These are phyloP conservation scores for Leptestheria dahalacensis DNA, from an alignment of 1,140 invertebrate species.

Conservation along the genomic window DNA sequence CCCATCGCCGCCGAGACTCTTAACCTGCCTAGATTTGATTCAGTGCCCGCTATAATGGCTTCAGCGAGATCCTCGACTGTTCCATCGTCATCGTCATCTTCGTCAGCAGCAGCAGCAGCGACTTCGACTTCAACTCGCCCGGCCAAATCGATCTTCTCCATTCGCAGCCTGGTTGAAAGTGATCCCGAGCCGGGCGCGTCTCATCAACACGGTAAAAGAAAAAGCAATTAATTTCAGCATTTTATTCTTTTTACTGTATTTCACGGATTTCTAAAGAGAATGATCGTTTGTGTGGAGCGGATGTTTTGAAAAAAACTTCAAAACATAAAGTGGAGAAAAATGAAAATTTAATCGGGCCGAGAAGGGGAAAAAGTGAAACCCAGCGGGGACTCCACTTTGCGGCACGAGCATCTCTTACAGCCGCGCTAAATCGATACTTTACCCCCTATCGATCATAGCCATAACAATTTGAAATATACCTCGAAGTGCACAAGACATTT, in stretches of 20 bases:
- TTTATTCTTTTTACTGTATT: neutral
- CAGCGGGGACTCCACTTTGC: neutral
- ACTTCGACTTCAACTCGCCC: too few species aligned
- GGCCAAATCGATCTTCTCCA: neutral
- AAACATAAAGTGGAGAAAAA: neutral
- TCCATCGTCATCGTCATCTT: neutral
- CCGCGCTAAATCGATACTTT: neutral
- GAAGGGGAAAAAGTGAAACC: neutral
- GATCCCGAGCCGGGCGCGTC: neutral
- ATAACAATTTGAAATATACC: neutral
- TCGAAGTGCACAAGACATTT: neutral
- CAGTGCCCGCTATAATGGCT: neutral
- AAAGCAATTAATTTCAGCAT: neutral
- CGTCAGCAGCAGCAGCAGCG: too few species aligned
- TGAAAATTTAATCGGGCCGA: neutral
- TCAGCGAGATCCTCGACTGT: neutral
- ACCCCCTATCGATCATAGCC: neutral
- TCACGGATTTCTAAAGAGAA: too few species aligned
- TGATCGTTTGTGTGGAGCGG: neutral
- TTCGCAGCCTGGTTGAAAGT: neutral
- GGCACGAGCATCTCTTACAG: neutral
- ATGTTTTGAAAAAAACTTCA: neutral
- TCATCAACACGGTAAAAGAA: neutral
- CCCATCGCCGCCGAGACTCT: neutral
- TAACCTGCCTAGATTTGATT: neutral